Conservation (phyloP, 2,113 vertebrate genomes). For the Eolophus roseicapilla region DNA sequence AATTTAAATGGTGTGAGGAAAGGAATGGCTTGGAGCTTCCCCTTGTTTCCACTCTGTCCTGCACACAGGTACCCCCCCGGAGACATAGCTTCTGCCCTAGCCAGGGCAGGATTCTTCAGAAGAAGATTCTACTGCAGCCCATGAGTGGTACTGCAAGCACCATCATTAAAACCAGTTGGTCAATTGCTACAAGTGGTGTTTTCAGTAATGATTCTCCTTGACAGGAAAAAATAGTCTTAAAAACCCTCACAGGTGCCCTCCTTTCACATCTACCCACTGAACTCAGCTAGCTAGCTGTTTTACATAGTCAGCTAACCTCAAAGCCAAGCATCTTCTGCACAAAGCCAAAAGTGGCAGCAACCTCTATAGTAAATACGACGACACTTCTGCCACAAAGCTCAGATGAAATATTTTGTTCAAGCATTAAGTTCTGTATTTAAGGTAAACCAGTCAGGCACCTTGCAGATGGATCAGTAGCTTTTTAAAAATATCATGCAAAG, state of each 20-base stretch:
- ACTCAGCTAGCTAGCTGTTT: background rate
- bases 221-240: background rate
- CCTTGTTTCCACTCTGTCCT: background rate
- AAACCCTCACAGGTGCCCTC: background rate
- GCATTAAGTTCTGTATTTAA: background rate
- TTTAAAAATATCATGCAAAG: background rate
- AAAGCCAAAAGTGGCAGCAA: background rate
- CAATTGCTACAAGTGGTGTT: background rate
- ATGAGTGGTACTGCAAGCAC: background rate
- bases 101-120: background rate
- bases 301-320: background rate
- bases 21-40: background rate
- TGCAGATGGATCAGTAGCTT: background rate
- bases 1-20: background rate
- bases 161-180: background rate
- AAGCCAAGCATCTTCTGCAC: background rate
- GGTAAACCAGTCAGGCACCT: background rate
- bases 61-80: background rate
- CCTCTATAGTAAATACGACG: background rate
- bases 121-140: background rate
- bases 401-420: background rate
- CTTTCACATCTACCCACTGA: background rate
- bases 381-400: background rate
- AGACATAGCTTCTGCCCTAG: background rate
- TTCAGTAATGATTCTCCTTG: background rate